Evolutionary conservation across 2,888 invertebrate species (phyloP).

Genomic region (Eubasilissa splendida): DNA sequence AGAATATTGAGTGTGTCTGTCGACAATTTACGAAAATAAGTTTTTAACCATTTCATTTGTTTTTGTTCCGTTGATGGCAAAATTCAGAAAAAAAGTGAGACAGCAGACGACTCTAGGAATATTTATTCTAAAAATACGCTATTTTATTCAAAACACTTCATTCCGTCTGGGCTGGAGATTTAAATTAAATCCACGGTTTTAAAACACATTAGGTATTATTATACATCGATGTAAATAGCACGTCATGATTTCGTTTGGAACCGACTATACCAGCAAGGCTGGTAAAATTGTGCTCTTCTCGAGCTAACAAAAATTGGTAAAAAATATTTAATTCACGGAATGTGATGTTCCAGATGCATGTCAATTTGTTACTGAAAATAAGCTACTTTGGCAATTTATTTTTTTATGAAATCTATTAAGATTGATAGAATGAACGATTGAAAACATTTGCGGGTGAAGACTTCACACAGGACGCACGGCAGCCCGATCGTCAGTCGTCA

Average conservation of each 20-base stretch:
- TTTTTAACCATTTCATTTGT: conserved; percentile 44
- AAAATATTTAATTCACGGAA: too few species aligned
- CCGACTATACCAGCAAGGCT: too few species aligned
- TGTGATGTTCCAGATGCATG: too few species aligned
- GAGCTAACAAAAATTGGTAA: too few species aligned
- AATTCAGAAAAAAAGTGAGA: conserved; percentile 43
- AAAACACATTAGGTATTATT: neutral
- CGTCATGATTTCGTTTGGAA: too few species aligned
- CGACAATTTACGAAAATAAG: conserved; percentile 26
- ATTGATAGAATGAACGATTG: too few species aligned
- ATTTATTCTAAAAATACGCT: conserved; percentile 48
- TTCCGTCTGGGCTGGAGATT: conserved; percentile 30
- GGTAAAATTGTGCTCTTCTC: too few species aligned
- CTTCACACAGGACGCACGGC: neutral
- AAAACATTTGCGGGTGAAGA: too few species aligned
- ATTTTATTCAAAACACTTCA: conserved; percentile 38
- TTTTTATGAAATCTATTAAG: too few species aligned
- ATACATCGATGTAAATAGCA: too few species aligned
- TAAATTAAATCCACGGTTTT: conserved; percentile 31
- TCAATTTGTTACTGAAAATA: too few species aligned
- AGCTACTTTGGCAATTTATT: too few species aligned
- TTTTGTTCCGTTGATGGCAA: conserved; percentile 49
- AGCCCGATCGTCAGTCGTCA: neutral
- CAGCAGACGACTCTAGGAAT: conserved; percentile 25
- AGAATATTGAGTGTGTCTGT: conserved; percentile 1